Evolutionary conservation across 2,888 invertebrate genomes (phyloP), one percentile per base, ranked within the genome.

Genomic region (Drosophila austrosaltans): DNA sequence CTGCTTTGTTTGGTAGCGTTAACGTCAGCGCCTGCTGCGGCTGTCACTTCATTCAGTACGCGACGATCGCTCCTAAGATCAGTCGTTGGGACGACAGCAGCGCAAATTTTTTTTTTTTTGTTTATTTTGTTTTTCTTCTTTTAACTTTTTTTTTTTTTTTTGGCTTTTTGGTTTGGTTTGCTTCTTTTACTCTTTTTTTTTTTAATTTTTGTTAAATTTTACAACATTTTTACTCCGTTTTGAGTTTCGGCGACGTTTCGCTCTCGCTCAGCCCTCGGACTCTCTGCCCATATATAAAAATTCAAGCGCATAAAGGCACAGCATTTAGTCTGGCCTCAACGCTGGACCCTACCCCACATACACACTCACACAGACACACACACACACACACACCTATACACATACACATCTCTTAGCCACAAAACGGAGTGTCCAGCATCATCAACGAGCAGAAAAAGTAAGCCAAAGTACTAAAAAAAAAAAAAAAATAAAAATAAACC

Each of bases 61-160:
- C 83, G 85, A 77, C 86, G 83, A 88, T 83, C 82, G 81, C 77
- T 86, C 72, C 67, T 79, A 72, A 86, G 89, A 88, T 88, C 87
- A 87, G 86, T 83, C 86, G 83, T 80, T 83, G 80, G 80, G 16
- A 16, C 16, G 16, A 62, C 76, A 76, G 78, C 81, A 79, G 86
- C 83, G 88, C 83, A 76, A 86, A 80, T 80, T 86, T 82, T 83
- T 72, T 80, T 69, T 60, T 60, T 57, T 67, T 65, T 75, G 69
- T 70, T 62, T 72, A n/a, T 54, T 81, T 70, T 69, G 69, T 63
- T 66, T 77, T 58, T 54, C 12, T 44, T 63, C n/a, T 58, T 60
- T 61, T 69, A 71, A 67, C 57, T 75, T 67, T 63, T 60, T 63
- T 72, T 25, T 66, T 66, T 66, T 44, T 66, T 40, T 63, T n/a